A percentile compares a stretch with the other conserved stretches of the same genome.
Conservation (phyloP, 2,113 vertebrate species). For the Axis porcinus region DNA sequence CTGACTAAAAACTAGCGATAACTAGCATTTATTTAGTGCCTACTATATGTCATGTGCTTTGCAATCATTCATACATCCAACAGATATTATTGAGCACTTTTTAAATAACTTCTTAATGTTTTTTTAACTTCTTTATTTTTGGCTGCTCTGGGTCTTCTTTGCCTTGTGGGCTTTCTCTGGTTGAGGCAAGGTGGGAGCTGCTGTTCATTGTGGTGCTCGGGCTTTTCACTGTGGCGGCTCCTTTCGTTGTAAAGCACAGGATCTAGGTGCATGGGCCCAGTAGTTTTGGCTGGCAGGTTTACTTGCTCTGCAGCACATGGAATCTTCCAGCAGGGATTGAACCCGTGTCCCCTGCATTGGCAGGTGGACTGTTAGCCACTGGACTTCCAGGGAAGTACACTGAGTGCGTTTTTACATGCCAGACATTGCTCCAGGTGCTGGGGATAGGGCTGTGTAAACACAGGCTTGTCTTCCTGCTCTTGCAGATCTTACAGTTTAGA, state of each 20-base stretch:
- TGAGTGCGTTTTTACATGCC: background rate
- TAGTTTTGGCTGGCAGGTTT: background rate
- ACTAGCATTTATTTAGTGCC: background rate
- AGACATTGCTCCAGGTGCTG: background rate
- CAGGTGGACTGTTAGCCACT: background rate
- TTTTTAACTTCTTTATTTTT: background rate
- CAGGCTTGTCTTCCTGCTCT: background rate
- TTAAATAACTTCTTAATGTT: background rate
- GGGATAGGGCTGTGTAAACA: background rate
- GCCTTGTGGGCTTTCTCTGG: background rate
- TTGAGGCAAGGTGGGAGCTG: background rate
- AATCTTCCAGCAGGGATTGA: background rate
- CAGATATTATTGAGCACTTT: background rate
- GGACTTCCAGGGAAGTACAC: background rate
- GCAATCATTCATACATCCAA: background rate
- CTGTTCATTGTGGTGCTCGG: accelerated
- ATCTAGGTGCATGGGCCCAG: background rate
- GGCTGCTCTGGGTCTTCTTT: background rate
- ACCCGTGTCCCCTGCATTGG: background rate
- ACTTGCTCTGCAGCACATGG: background rate
- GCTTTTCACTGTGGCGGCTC: background rate
- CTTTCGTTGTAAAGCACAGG: background rate
- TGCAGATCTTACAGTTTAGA: background rate
- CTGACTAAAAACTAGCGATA: background rate
- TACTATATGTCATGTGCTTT: background rate